Base-by-base conservation (phyloP, 64 coral and sea anemone genomes). In the Platygyra sinensis region DNA sequence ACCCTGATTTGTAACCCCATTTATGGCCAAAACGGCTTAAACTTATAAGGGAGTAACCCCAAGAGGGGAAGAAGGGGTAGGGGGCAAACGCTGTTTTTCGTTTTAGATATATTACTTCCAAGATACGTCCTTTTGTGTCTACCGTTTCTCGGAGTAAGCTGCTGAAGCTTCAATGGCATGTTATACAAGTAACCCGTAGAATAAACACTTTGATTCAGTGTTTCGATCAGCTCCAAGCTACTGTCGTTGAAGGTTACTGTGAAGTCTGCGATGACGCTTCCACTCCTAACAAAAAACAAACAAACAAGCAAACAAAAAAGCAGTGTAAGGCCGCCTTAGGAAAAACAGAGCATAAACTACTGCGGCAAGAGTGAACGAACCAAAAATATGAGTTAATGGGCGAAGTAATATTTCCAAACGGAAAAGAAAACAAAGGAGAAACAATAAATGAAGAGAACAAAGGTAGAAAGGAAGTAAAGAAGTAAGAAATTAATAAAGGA, bases 251-350 rank as follows among this genome's bases (percentile, higher is more conserved):
- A 89, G 10, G 42, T 38, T 18, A 89, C 62, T 2, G 75, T 77
- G 61, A 89, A 89, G 20, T 80, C 39, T 10, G 57, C 60, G 2
- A 69, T 79, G 10, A 89, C 62, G 62, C 63, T 84, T 20, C 80
- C 80, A 17, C 10, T 20, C 27, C 81, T 85, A 59, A 85, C 10
- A 85, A 28, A 17, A 20, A 30, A 79, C 67, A 72, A 72, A 19
- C 16, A 18, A 36, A 8, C 30, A 30, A 75, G 16, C 2, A 38
- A 32, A 36, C 12, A 15, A 9, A 19, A 31, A 74, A 46, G 8
- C 28, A 20, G 33, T 20, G 33, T 4, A 39, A 19, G 15, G 6
- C 4, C 3, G 39, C 0, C 5, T 0, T 46, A 6, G 39, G 39
- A 5, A 46, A 8, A 46, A 46, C 39, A 46, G 39, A 46, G 39